Conservation (phyloP, 2,797 vertebrate genomes). For the Tadarida brasiliensis region DNA sequence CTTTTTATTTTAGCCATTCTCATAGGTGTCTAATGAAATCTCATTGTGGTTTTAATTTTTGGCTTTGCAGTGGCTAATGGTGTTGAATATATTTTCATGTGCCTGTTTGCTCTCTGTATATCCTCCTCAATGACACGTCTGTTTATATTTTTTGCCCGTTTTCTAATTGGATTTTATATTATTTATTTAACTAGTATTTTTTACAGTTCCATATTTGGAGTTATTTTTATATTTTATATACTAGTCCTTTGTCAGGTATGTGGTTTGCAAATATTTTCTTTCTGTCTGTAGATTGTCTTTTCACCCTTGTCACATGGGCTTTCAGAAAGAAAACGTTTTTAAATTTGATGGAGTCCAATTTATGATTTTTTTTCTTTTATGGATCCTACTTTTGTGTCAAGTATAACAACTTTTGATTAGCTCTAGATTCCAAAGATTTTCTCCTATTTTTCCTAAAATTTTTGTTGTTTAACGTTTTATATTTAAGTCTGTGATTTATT, state of each 20-base stretch:
- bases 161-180: not conserved
- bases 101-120: not conserved
- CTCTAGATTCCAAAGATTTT: not conserved
- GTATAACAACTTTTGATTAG: not conserved
- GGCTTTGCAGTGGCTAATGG: not conserved
- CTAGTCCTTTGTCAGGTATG: not conserved
- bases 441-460: not conserved
- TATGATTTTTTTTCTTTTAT: conserved; percentile 12
- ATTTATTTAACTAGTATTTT: not conserved
- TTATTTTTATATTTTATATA: not conserved
- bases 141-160: not conserved
- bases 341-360: not conserved
- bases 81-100: not conserved
- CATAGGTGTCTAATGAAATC: not conserved
- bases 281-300: not conserved
- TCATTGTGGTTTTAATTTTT: not conserved
- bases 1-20: not conserved
- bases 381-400: not conserved
- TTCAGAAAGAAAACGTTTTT: not conserved
- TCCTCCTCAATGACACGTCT: not conserved
- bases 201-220: not conserved
- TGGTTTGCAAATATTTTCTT: conserved; percentile 10
- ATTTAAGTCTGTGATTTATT: not conserved
- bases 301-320: not conserved
- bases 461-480: not conserved